Base-by-base conservation (phyloP, 92 coral and sea anemone genomes). In the Anthopleura xanthogrammica region DNA sequence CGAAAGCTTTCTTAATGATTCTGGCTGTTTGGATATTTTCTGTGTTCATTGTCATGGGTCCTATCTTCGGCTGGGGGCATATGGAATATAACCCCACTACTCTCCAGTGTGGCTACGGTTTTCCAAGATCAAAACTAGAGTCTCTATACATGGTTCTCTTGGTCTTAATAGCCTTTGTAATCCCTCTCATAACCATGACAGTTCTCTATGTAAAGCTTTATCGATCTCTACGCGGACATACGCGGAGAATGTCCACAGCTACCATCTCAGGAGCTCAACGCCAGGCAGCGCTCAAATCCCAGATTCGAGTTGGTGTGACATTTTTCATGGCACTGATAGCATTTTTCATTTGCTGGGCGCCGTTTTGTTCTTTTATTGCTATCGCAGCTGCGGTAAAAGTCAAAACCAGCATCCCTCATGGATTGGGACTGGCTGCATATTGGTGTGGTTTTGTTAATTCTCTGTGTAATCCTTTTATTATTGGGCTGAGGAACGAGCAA, bases 391-490 rank as follows among this genome's bases (percentile, higher is more conserved):
- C 83, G 39, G 89, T 90, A 52, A 54, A 86, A 12, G 83, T 88
- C 3, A 80, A 87, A 46, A 88, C 87, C 41, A 79, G 88, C 41
- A 84, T 93, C 56, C 95, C 97, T 0, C 91, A 79, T 79, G 97
- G 97, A 12, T 84, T 93, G 39, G 97, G 97, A 81, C 42, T 93
- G 12, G 95, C 93, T 13, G 94, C 97, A 9, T 93, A 91, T 70
- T 89, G 90, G 93, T 93, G 95, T 76, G 97, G 98, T 3, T 94
- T 89, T 70, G 85, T 94, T 11, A 91, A 94, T 62, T 89, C 93
- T 40, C 86, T 95, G 42, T 89, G 94, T 52, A 94, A 94, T 79
- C 98, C 98, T 41, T 94, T 91, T 23, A 89, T 94, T 57, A 86
- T 94, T 50, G 98, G 98, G 52, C 79, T 94, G 12, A 94, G 95